Evolutionary conservation across 2,113 vertebrate genomes (phyloP).

Genomic region (pig (Sus scrofa)): T2T-Sscrofa CM000822.6:85057001-85057500

Average conservation of each 20-base stretch:
- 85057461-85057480: neutral
- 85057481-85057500: neutral
- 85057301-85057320: conserved; percentile 98
- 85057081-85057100: neutral
- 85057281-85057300: conserved; percentile 94
- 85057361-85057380: conserved; percentile 99
- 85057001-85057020: neutral
- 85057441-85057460: neutral
- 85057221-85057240: conserved; percentile 35
- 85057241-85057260: conserved; percentile 96
- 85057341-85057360: conserved; percentile 99
- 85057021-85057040: neutral
- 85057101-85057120: neutral
- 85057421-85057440: neutral
- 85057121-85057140: neutral
- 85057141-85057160: neutral
- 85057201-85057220: neutral
- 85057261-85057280: conserved; percentile 97
- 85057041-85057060: neutral
- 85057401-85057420: neutral
- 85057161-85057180: neutral
- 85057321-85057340: conserved; percentile 99
- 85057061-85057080: neutral
- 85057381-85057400: conserved; percentile 92
- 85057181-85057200: neutral